A percentile compares a stretch with the other conserved stretches of the same genome.
phyloP scores from a whole-genome alignment of 1,140 invertebrate species.

The Plutomurus gul region DNA sequence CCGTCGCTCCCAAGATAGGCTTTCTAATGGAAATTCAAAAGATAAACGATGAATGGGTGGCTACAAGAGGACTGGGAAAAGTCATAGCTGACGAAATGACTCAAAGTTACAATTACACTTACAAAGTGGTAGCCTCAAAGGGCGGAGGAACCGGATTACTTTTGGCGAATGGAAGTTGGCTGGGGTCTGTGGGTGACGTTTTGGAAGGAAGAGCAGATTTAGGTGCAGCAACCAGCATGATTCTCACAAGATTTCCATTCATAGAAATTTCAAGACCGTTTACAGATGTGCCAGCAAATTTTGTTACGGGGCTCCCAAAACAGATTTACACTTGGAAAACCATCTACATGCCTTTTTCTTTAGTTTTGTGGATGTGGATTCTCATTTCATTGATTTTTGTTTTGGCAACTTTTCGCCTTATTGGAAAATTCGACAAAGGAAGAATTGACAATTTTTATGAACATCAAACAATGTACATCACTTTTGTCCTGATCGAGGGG shows the following conservation, averaged over 20 bases:
- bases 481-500: neutral
- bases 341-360: neutral
- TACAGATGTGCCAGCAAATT: neutral
- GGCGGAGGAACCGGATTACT: neutral
- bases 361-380: neutral
- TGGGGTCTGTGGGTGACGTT: neutral
- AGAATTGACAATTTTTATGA: neutral
- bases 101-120: neutral
- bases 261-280: neutral
- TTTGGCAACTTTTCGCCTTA: neutral
- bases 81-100: neutral
- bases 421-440: neutral
- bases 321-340: neutral
- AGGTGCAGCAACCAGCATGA: neutral
- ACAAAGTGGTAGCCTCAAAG: neutral
- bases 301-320: neutral
- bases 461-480: neutral
- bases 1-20: neutral
- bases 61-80: neutral
- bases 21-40: neutral
- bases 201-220: conserved; percentile 5
- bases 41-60: neutral
- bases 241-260: neutral
- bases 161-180: conserved; percentile 6
- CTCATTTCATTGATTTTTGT: neutral